Base-by-base conservation (phyloP, 2,888 invertebrate species). In the Hipparchia semele region DNA sequence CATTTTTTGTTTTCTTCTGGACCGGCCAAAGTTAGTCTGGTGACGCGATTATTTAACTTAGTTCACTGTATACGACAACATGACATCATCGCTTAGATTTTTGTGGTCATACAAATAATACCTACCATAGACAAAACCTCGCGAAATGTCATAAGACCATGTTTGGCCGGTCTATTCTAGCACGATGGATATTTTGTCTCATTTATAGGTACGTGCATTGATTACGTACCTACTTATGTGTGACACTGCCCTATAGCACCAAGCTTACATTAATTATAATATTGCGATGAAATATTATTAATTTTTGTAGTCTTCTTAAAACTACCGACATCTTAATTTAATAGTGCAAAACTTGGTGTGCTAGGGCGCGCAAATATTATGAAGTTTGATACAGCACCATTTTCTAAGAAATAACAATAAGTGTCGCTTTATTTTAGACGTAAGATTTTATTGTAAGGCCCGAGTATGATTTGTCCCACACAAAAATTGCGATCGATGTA, bases 391-490 rank as follows among this genome's bases (percentile, higher is more conserved):
- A 70, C 54, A 58, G 61, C 69, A 70, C 71, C 75, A 66, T 73
- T 62, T 71, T 59, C 13, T 73, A 73, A 73, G 73, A 54, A 46
- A 39, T 75, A 73, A 73, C 58, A 74, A 69, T 76, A 73, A 76
- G 71, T 76, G 78, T 83, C 13, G 76, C 71, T 68, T 75, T 73
- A 72, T 76, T 77, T 73, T 76, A 79, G 78, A 62, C 59, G 33
- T 79, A 79, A 76, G 76, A 70, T 76, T 68, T 58, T 76, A 77
- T 62, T 46, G 23, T 73, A 58, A 23, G 9, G 58, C 13, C 13
- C 56, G 8, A 13, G 58, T 23, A 13, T 8, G 8, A 58, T 13
- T 58, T 6, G 58, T 58, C 13, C 58, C 12, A 53, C 7, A 13
- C 8, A 10, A 10, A 8, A 9, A 51, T 9, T 51, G 51, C 51